Evolutionary conservation across 2,888 invertebrate genomes (phyloP).

Genomic region (Shargacucullia verbasci): DNA sequence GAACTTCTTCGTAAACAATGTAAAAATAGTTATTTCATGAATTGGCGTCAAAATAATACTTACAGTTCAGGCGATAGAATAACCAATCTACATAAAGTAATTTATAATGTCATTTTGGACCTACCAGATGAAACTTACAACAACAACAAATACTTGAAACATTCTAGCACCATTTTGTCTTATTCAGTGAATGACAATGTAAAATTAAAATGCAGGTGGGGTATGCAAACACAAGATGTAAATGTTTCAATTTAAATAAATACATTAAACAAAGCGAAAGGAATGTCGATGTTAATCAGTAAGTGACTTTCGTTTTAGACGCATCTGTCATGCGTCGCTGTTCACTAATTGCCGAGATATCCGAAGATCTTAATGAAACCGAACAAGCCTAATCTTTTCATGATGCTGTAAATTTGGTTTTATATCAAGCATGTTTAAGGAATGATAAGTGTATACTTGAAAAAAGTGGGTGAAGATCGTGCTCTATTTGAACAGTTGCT

Average conservation of each 20-base stretch:
- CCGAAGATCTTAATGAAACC: conserved; percentile 51
- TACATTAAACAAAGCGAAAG: conserved; percentile 49
- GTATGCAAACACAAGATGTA: conserved; percentile 29
- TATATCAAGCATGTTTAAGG: conserved; percentile 18
- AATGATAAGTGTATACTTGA: conserved; percentile 33
- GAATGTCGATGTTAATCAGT: conserved; percentile 49
- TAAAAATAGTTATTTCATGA: background rate
- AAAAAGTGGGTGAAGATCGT: conserved; percentile 49
- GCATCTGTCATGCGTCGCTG: conserved; percentile 61
- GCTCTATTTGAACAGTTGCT: conserved; percentile 23
- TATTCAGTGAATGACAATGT: conserved; percentile 19
- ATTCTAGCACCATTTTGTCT: conserved; percentile 3
- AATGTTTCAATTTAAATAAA: conserved; percentile 45
- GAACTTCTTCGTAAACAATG: no score
- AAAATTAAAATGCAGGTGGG: conserved; percentile 29
- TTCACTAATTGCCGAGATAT: conserved; percentile 58
- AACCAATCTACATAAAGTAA: no score
- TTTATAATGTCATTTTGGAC: background rate
- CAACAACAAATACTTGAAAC: conserved; percentile 2
- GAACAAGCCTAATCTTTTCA: conserved; percentile 29
- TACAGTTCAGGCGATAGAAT: background rate
- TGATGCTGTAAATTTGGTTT: conserved; percentile 20
- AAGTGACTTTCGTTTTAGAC: conserved; percentile 62
- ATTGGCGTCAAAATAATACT: no score
- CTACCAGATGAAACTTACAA: conserved; percentile 9